Conservation (phyloP, 2,888 invertebrate genomes). For the Caenorhabditis afra region DNA sequence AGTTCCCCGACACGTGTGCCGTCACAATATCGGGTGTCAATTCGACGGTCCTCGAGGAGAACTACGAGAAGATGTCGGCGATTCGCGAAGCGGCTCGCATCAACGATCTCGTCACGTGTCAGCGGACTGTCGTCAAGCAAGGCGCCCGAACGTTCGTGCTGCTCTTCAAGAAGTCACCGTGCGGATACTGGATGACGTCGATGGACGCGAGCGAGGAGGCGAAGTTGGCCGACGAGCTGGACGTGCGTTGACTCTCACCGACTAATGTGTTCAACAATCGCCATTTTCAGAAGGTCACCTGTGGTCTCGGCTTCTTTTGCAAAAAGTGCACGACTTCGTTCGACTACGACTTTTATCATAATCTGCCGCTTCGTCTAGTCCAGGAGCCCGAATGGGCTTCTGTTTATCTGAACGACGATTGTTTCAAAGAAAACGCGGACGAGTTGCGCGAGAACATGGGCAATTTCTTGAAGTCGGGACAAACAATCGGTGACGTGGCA, state of each 20-base stretch:
- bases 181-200: constrained; percentile 10
- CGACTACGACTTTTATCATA: not conserved
- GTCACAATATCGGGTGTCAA: too few species aligned
- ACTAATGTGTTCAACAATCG: not conserved
- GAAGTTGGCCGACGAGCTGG: not conserved
- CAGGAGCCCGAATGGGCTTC: not conserved
- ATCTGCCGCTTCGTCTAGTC: not conserved
- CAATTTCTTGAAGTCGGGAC: too few species aligned
- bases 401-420: not conserved
- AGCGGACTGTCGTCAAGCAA: not conserved
- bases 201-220: not conserved
- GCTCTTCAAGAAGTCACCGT: not conserved
- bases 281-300: constrained; percentile 2
- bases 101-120: not conserved
- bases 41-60: too few species aligned
- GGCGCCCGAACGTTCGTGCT: not conserved
- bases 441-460: too few species aligned
- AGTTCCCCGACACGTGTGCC: too few species aligned
- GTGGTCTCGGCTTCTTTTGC: constrained; percentile 5
- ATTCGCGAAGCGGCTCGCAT: not conserved
- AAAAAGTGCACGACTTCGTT: not conserved
- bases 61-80: too few species aligned
- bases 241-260: too few species aligned
- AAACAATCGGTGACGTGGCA: too few species aligned
- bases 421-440: too few species aligned